Percentiles rank a stretch among this genome's conserved stretches.
phyloP scores from a whole-genome alignment of 2,888 invertebrate species.

The Conchocele bisecta region DNA sequence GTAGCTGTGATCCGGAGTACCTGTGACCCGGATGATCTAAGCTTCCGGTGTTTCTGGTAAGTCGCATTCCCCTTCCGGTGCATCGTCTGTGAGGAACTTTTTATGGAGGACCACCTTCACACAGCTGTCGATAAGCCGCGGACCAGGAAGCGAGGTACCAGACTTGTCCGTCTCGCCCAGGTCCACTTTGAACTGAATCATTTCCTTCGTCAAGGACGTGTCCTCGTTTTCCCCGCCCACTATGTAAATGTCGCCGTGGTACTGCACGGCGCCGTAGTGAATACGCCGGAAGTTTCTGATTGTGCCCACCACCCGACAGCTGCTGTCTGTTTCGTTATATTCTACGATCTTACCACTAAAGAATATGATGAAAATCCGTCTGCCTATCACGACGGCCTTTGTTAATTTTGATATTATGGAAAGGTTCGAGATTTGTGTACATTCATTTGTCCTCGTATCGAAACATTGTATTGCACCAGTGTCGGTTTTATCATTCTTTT shows the following conservation, averaged over 20 bases:
- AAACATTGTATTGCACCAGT: slow-evolving; percentile 74
- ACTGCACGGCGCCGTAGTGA: slow-evolving; percentile 74
- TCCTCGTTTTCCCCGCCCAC: slow-evolving; percentile 73
- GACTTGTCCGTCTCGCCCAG: slow-evolving; percentile 67
- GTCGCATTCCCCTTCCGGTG: slow-evolving; percentile 23
- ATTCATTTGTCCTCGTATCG: slow-evolving; percentile 66
- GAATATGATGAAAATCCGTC: slow-evolving; percentile 71
- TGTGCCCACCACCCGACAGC: slow-evolving; percentile 64
- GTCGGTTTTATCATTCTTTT: slow-evolving; percentile 74
- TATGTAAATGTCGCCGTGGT: slow-evolving; percentile 69
- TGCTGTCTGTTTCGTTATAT: slow-evolving; percentile 59
- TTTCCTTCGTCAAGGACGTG: slow-evolving; percentile 69
- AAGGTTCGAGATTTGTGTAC: slow-evolving; percentile 65
- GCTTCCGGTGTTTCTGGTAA: no score
- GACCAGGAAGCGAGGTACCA: slow-evolving; percentile 69
- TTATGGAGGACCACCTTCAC: slow-evolving; percentile 72
- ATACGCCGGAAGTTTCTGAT: slow-evolving; percentile 73
- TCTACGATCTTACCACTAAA: slow-evolving; percentile 74
- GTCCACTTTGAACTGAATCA: slow-evolving; percentile 69
- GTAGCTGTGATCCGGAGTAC: no score
- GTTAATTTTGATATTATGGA: slow-evolving; percentile 74
- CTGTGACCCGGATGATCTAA: no score
- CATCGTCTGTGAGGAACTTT: slow-evolving; percentile 62
- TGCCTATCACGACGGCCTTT: slow-evolving; percentile 69
- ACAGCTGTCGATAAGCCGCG: slow-evolving; percentile 74